phyloP scores from a whole-genome alignment of 2,797 vertebrate species.

The Hyperoplus immaculatus region DNA sequence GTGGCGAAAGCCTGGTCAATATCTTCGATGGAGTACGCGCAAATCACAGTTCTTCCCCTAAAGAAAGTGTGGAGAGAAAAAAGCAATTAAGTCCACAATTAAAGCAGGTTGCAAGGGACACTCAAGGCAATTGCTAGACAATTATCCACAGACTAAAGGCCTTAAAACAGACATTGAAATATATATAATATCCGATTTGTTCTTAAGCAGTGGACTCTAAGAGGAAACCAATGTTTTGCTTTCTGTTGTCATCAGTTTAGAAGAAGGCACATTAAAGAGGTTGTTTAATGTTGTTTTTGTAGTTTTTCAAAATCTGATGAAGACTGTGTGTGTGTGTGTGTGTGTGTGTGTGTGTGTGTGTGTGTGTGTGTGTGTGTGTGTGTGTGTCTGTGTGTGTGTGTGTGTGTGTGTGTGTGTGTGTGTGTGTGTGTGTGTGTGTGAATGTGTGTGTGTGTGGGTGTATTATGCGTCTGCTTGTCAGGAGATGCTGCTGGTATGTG shows the following conservation, averaged over 20 bases:
- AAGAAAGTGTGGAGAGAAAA: conserved; percentile 3
- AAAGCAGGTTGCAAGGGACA: conserved; percentile 10
- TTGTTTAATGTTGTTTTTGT: background rate
- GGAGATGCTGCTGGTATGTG: conserved; percentile 11
- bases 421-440: background rate
- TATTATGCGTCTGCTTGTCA: conserved; percentile 5
- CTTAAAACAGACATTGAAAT: background rate
- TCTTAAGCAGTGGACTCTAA: background rate
- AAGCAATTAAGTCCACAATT: conserved; percentile 11
- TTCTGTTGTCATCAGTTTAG: background rate
- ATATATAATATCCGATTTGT: background rate
- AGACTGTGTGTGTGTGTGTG: background rate
- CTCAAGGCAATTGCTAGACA: background rate
- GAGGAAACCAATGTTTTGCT: background rate
- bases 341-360: conserved; percentile 1
- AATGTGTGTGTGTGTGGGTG: background rate
- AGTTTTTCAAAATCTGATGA: background rate
- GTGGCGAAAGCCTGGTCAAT: conserved; percentile 84
- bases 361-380: conserved; percentile 2
- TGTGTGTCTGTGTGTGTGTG: conserved; percentile 1
- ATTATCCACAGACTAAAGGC: background rate
- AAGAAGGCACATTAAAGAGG: background rate
- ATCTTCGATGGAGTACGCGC: conserved; percentile 87
- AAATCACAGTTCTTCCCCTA: conserved; percentile 89
- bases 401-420: conserved; percentile 1